Percentiles rank a stretch among this genome's conserved stretches.
Evolutionary conservation across 2,113 vertebrate genomes (phyloP).

Genomic region (Petromus typicus): DNA sequence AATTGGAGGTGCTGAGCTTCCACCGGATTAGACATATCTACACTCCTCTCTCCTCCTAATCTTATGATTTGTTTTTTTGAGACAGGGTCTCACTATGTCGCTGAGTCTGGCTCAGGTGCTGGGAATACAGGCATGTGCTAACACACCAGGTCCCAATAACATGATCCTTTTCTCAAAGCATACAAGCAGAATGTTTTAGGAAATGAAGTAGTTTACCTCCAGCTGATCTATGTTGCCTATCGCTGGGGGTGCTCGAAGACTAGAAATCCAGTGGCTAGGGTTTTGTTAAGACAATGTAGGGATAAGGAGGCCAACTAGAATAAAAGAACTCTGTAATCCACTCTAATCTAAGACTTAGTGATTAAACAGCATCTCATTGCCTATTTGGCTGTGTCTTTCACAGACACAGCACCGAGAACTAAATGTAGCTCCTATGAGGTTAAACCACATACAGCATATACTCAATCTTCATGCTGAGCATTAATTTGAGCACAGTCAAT

Average conservation of each 20-base stretch:
- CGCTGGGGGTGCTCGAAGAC: neutral
- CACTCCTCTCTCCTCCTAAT: conserved; percentile 5
- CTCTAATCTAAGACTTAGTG: neutral
- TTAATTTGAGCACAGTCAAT: conserved; percentile 12
- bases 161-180: conserved; percentile 21
- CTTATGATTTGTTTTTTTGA: neutral
- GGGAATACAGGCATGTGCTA: no score
- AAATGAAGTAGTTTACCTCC: conserved; percentile 10
- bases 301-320: neutral
- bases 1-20: neutral
- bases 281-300: neutral
- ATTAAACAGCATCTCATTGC: neutral
- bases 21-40: neutral
- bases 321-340: neutral
- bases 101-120: no score
- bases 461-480: neutral
- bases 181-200: neutral
- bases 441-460: neutral
- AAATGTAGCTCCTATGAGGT: neutral
- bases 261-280: neutral
- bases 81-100: no score
- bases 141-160: neutral
- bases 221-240: neutral
- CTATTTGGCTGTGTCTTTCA: neutral
- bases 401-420: neutral